Evolutionary conservation across 2,888 invertebrate genomes (phyloP), one percentile per base, ranked within the genome.

Genomic region (Lydus trimaculatus): DNA sequence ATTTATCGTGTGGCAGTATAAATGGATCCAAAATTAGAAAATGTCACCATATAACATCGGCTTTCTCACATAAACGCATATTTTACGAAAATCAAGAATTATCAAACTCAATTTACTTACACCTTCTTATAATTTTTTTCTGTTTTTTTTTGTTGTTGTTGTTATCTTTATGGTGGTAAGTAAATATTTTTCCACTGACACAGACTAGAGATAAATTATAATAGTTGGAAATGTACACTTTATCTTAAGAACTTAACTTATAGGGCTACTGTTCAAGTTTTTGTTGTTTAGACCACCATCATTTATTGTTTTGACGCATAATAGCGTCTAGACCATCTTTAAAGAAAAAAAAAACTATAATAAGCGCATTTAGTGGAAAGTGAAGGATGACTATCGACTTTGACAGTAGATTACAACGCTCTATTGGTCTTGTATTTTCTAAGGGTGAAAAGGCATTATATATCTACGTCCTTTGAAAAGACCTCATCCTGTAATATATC

Each of bases 381-480:
- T 79, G 79, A 80, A 77, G 80, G 81, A 81, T 80, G 81, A 80
- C 78, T 75, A 78, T 78, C 74, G 75, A 77, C 77, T 81, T 79
- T 80, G 81, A 81, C 82, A 81, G 81, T 81, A 80, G 81, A 82
- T 81, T 82, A 81, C 78, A 76, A 78, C 80, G 80, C 79, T 80
- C 81, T 79, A 80, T 81, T 81, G 80, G 78, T 72, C 76, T 75
- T 28, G 15, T 28, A 28, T 56, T 28, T 56, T 28, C 56, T 25
- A 74, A 74, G 71, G 77, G 73, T 75, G 73, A 77, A 76, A 75
- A 72, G 74, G 73, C 75, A 76, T 80, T 79, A 75, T 33, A 76
- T 70, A 75, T 73, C 73, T 73, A 72, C 74, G 74, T 76, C 73
- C 75, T 74, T 69, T 73, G 77, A 77, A 77, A 76, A 75, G 74